A percentile compares a stretch with the other conserved stretches of the same genome.
Evolutionary conservation across 1,140 invertebrate species (phyloP).

Genomic region (Eurosta solidaginis): DNA sequence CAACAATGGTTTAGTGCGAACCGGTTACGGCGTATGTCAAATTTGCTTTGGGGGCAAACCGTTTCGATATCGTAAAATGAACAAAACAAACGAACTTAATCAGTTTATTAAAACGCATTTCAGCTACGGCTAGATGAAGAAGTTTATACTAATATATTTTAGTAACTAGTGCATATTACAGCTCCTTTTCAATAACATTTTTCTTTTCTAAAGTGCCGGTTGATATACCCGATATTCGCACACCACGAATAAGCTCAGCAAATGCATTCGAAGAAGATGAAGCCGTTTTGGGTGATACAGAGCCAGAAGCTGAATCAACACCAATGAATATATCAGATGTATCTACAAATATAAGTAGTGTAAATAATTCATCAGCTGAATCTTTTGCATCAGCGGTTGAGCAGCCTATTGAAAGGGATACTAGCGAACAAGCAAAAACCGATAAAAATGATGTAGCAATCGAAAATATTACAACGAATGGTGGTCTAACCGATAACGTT

Average conservation of each 20-base stretch:
- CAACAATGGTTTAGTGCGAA: too few species aligned
- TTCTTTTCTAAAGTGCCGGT: conserved; percentile 21
- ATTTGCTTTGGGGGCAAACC: too few species aligned
- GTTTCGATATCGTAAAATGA: too few species aligned
- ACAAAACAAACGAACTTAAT: too few species aligned
- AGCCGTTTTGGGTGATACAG: not conserved
- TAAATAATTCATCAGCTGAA: not conserved
- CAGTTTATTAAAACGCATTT: too few species aligned
- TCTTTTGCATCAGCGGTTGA: not conserved
- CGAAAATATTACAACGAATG: conserved; percentile 1
- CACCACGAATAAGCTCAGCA: conserved; percentile 30
- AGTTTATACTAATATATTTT: too few species aligned
- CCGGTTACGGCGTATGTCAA: too few species aligned
- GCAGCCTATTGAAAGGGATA: too few species aligned
- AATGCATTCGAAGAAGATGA: not conserved
- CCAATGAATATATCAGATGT: too few species aligned
- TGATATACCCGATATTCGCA: conserved; percentile 31
- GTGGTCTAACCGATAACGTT: not conserved
- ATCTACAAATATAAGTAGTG: not conserved
- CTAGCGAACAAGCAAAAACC: not conserved
- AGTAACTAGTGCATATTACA: too few species aligned
- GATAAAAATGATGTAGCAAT: not conserved
- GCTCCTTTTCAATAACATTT: not conserved
- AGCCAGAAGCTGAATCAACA: not conserved
- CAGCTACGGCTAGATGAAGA: too few species aligned